Conservation (phyloP, 2,113 vertebrate species). For the Camelus bactrianus region DNA sequence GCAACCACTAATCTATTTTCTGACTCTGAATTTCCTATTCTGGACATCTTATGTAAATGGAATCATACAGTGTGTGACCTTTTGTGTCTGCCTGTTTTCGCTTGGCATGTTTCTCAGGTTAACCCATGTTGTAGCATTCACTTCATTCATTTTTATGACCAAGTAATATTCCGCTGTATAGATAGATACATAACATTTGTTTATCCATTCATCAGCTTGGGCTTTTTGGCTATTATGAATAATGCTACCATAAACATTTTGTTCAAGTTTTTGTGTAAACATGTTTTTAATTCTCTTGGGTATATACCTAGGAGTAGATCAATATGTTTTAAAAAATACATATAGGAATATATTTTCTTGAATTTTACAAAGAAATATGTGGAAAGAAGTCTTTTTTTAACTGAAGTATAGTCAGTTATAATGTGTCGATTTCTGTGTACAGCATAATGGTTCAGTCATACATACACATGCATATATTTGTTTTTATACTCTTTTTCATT, state of each 20-base stretch:
- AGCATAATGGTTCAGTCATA: too few species aligned
- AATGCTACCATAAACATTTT: not conserved
- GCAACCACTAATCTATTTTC: not conserved
- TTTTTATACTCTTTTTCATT: too few species aligned
- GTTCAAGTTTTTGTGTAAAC: not conserved
- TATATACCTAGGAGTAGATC: not conserved
- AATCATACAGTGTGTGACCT: accelerated
- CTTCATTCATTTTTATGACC: not conserved
- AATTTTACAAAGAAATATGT: slow-evolving; percentile 12
- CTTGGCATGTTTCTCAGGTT: not conserved
- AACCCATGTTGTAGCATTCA: not conserved
- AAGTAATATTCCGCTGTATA: not conserved
- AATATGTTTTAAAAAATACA: not conserved
- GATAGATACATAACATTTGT: not conserved
- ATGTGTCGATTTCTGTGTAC: too few species aligned
- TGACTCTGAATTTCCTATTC: not conserved
- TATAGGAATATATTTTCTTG: not conserved
- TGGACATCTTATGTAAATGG: not conserved
- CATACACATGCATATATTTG: too few species aligned
- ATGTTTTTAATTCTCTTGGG: not conserved
- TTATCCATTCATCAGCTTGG: not conserved
- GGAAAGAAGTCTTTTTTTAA: not conserved
- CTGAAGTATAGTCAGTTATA: too few species aligned
- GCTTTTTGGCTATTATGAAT: not conserved
- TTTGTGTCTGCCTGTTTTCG: not conserved